Base-by-base conservation (phyloP, 2,797 vertebrate genomes). In the Cirrhinus mrigala region DNA sequence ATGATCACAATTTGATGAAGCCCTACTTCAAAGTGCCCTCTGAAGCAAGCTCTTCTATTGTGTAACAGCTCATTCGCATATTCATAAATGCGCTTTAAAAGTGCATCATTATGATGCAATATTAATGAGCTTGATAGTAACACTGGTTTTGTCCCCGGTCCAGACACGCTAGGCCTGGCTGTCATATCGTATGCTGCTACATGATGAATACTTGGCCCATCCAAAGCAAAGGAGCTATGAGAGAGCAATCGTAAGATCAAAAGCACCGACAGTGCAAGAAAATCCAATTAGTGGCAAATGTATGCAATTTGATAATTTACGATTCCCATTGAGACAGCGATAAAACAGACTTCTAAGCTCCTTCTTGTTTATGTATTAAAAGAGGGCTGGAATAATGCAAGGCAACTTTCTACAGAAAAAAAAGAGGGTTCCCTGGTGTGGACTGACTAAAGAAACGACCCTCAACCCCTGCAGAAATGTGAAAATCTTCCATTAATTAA, bases 231-330 rank as follows among this genome's bases (percentile, higher is more conserved):
- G 33, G 60, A 76, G 46, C 52, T 82, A 75, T 18, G 29, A 88
- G 56, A 69, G 80, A 78, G 86, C 54, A 66, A 89, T 80, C 33
- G 69, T 1, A 71, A 90, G 90, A 92, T 91, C 87, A 91, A 92
- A 91, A 85, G 91, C 84, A 66, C 81, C 24, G 16, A 68, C 85
- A 52, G 54, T 78, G 70, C 62, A 76, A 84, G 71, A 83, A 87
- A 87, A 81, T 83, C 86, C 86, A 91, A 92, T 92, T 91, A 91
- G 89, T 69, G 54, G 82, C 66, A 89, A 92, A 90, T 90, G 46
- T 89, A 91, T 88, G 90, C 89, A 83, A 92, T 87, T 87, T 83
- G 87, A 90, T 90, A 78, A 90, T 89, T 89, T 89, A 80, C 29
- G 64, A 90, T 90, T 91, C 83, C 90, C 87, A 83, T n/a, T 74